phyloP scores from a whole-genome alignment of 2,113 vertebrate species.

The Cervus canadensis region DNA sequence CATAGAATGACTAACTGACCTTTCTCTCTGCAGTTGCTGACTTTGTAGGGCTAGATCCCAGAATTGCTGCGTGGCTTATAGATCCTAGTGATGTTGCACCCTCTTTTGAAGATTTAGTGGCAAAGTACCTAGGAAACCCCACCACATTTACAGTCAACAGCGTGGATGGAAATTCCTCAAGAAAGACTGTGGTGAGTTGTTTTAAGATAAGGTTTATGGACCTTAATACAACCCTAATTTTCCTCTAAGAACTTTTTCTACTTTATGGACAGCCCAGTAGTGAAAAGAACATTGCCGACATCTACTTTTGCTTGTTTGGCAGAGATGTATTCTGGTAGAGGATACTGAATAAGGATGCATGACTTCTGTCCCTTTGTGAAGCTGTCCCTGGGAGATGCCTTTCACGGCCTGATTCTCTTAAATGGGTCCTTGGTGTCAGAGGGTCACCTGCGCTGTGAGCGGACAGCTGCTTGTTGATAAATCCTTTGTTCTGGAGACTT shows the following conservation, averaged over 20 bases:
- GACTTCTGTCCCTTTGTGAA: background rate
- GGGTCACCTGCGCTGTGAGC: background rate
- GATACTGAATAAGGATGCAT: background rate
- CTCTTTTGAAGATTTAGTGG: constrained; percentile 86
- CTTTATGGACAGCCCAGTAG: background rate
- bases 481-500: background rate
- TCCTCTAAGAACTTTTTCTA: background rate
- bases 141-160: background rate
- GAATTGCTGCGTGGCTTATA: constrained; percentile 91
- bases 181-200: constrained; percentile 77
- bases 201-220: background rate
- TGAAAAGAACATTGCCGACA: background rate
- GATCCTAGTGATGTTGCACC: constrained; percentile 86
- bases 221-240: background rate
- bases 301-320: background rate
- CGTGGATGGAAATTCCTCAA: constrained; percentile 16
- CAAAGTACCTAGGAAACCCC: constrained; percentile 80
- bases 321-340: background rate
- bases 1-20: too few relatives aligned
- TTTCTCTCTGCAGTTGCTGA: constrained; percentile 79
- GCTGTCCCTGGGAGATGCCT: background rate
- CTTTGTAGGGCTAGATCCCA: constrained; percentile 87
- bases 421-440: background rate
- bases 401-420: background rate
- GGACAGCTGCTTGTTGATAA: background rate